These are phyloP conservation scores for Drosophila eugracilis DNA, from an alignment of 1,140 invertebrate genomes.

Conservation along the genomic window DNA sequence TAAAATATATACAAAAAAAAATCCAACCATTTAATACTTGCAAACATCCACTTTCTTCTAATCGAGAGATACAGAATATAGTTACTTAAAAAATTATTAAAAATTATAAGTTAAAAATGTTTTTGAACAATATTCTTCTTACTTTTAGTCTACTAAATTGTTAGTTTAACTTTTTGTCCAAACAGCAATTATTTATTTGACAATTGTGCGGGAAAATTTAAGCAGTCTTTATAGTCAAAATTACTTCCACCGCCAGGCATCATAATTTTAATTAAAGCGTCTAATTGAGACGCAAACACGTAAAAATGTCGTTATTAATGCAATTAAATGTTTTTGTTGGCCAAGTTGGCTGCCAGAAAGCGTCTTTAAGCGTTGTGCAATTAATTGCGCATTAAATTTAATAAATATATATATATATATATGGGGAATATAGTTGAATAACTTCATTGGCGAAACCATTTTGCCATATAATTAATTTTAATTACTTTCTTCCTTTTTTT, in stretches of 20 bases:
- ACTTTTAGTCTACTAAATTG: neutral
- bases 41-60: too few species aligned
- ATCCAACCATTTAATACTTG: too few species aligned
- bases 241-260: slow-evolving; percentile 22
- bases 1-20: too few species aligned
- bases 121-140: too few species aligned
- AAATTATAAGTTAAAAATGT: too few species aligned
- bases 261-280: slow-evolving; percentile 59
- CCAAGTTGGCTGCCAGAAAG: slow-evolving; percentile 31
- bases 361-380: slow-evolving; percentile 33
- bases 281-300: slow-evolving; percentile 60
- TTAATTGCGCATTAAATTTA: slow-evolving; percentile 47
- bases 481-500: slow-evolving; percentile 43
- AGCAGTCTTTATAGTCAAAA: slow-evolving; percentile 21
- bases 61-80: too few species aligned
- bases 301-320: slow-evolving; percentile 59
- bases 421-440: slow-evolving; percentile 20
- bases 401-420: slow-evolving; percentile 15
- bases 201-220: slow-evolving; percentile 11
- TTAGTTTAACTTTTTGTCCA: neutral
- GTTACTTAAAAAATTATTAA: too few species aligned
- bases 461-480: slow-evolving; percentile 56
- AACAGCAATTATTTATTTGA: slow-evolving; percentile 9
- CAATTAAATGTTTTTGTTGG: slow-evolving; percentile 42
- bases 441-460: slow-evolving; percentile 41